Base-by-base conservation (phyloP, 2,797 vertebrate genomes). In the Ispidina picta region DNA sequence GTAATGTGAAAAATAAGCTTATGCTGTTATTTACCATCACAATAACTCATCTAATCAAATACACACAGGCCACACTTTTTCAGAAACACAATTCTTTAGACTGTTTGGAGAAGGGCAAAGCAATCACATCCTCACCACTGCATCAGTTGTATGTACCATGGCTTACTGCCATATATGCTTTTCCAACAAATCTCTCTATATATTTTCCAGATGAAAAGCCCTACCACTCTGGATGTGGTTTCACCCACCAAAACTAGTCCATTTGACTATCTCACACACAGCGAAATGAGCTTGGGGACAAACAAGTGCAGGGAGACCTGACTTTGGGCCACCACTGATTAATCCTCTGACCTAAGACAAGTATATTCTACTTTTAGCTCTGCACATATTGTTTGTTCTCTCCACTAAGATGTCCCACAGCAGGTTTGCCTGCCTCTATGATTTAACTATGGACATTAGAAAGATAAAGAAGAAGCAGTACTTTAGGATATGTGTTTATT, bases 11-110 rank as follows among this genome's bases (percentile, higher is more conserved):
- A 86, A 43, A 83, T 52, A 63, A 78, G 15, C 29, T 91, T 82
- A 26, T 29, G 7, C 31, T 74, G 8, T 65, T 87, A 37, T 90
- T 94, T 76, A 17, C 54, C 46, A 65, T 72, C 44, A 64, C 54
- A 86, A 44, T 51, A 76, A 35, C 26, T 84, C 28, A 17, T 75
- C 51, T 60, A 71, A 74, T 69, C 59, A 89, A 94, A 65, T 37
- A 74, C 12, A 56, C 9, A 31, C 13, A 54, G 56, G 26, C 48
- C 48, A 63, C 19, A 17, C 23, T 64, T 89, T 56, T 46, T 78
- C 33, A 66, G 64, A 90, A 77, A 18, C 43, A 17, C 12, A 43
- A 7, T 43, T 62, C 48, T 64, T 35, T 33, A 60, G 28, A 16
- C n/a, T 71, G 9, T 46, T 82, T 69, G 52, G n/a, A 31, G 19